phyloP scores from a whole-genome alignment of 2,797 vertebrate genomes.

The Neoniphon sammara region DNA sequence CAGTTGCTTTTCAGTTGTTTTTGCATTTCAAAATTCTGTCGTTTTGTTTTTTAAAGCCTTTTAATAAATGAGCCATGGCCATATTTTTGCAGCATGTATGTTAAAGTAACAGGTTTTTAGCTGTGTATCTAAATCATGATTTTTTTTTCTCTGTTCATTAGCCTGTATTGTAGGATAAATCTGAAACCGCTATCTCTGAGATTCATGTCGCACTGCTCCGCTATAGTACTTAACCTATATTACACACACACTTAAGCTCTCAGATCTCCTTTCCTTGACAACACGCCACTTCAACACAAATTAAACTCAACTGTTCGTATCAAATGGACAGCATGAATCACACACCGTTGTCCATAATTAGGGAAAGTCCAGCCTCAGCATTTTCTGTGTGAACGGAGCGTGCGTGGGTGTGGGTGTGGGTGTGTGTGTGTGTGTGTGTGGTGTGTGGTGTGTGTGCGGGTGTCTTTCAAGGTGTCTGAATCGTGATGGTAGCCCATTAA shows the following conservation, averaged over 20 bases:
- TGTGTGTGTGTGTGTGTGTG: too few relatives aligned
- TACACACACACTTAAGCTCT: slow-evolving; percentile 22
- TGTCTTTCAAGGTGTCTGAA: slow-evolving; percentile 66
- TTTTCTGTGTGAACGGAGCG: slow-evolving; percentile 60
- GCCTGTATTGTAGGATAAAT: not conserved
- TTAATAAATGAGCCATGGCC: not conserved
- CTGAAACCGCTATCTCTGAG: not conserved
- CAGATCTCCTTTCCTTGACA: slow-evolving; percentile 38
- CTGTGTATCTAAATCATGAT: not conserved
- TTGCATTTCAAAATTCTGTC: too few relatives aligned
- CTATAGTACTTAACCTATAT: not conserved
- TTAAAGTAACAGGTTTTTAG: not conserved
- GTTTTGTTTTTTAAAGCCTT: too few relatives aligned
- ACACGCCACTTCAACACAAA: slow-evolving; percentile 59
- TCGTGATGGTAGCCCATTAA: slow-evolving; percentile 73
- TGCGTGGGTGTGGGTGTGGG: slow-evolving; percentile 6
- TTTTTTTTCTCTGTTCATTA: not conserved
- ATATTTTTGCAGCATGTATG: not conserved
- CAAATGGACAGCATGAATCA: slow-evolving; percentile 59
- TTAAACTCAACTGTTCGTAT: slow-evolving; percentile 62
- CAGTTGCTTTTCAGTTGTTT: too few relatives aligned
- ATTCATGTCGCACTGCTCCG: slow-evolving; percentile 3
- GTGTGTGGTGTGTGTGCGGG: slow-evolving; percentile 36
- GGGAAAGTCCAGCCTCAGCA: slow-evolving; percentile 60
- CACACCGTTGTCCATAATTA: slow-evolving; percentile 64